Base-by-base conservation (phyloP, 2,888 invertebrate species). In the Lucinisca nassula region DNA sequence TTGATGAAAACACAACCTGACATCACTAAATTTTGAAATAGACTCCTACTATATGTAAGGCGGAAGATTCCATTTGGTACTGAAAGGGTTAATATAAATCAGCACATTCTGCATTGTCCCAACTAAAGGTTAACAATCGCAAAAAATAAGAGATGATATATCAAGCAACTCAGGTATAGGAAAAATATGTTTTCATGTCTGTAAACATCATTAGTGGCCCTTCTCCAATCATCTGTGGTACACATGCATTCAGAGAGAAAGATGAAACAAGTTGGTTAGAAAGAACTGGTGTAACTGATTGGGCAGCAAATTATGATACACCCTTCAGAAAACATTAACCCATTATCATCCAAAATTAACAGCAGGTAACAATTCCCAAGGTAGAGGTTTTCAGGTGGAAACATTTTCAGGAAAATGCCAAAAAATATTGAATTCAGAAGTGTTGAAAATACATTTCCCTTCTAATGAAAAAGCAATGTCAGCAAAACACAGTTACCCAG, bases 221-320 rank as follows among this genome's bases (percentile, higher is more conserved):
- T 32, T 14, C 3, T 67, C 67, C 67, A 67, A 35, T 10, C 17
- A 35, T 1, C 35, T 67, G 35, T 14, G 67, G 67, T 67, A 17
- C 12, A 30, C 30, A 17, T 35, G 67, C 67, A 32, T 67, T 14
- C 4, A 35, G 17, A 24, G 17, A 35, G 35, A 35, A 67, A 67
- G 67, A 67, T 67, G 67, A 67, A 67, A 67, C 67, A 67, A 35
- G 35, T 32, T 67, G 32, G 67, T 67, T 32, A 67, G 30, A 67
- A 32, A 35, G 67, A 67, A 67, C 30, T 35, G 6, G 35, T 30
- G 30, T 67, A 35, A 67, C 67, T 67, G 67, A 67, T 67, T 67
- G 67, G 67, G 67, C 67, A 67, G 67, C 21, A 67, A 67, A 67
- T 67, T 67, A 67, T 67, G 4, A 32, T 35, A 67, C 67, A 67